phyloP scores from a whole-genome alignment of 92 coral and sea anemone genomes.

The Umimayanthus chanpuru region DNA sequence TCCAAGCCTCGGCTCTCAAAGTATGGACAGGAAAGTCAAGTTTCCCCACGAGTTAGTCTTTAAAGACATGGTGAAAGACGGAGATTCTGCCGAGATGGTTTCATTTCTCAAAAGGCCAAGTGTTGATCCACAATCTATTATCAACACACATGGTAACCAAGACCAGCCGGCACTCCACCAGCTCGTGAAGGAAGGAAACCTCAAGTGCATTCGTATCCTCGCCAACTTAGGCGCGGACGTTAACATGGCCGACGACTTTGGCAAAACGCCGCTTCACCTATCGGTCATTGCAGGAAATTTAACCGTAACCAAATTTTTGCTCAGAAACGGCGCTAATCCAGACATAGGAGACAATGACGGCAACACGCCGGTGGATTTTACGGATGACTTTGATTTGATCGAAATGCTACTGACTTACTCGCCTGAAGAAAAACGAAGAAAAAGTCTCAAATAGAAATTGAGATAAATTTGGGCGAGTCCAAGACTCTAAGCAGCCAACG shows the following conservation, averaged over 20 bases:
- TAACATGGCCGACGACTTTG: conserved; percentile 84
- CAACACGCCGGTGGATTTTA: conserved; percentile 84
- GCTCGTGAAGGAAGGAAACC: conserved; percentile 91
- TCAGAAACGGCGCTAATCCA: conserved; percentile 92
- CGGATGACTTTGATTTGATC: conserved; percentile 94
- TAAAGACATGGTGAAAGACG: conserved; percentile 95
- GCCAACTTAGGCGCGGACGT: conserved; percentile 96
- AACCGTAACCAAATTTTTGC: conserved; percentile 77
- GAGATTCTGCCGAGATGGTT: conserved; percentile 92
- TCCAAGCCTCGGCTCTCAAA: conserved; percentile 4
- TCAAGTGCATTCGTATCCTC: conserved; percentile 93
- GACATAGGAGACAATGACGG: conserved; percentile 78
- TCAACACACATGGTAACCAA: conserved; percentile 69
- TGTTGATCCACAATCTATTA: conserved; percentile 85
- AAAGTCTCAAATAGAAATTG: conserved; percentile 22
- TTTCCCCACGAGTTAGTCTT: conserved; percentile 96
- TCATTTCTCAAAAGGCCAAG: conserved; percentile 94
- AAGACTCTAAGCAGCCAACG: not conserved
- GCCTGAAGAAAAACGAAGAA: conserved; percentile 64
- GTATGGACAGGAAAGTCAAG: conserved; percentile 81
- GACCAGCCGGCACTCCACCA: conserved; percentile 88
- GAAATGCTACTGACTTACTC: conserved; percentile 83
- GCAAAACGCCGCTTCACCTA: conserved; percentile 87
- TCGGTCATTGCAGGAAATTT: conserved; percentile 72
- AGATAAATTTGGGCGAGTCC: not conserved